These are phyloP conservation scores for Lagorchestes hirsutus DNA, from an alignment of 2,797 vertebrate species.

Conservation along the genomic window DNA sequence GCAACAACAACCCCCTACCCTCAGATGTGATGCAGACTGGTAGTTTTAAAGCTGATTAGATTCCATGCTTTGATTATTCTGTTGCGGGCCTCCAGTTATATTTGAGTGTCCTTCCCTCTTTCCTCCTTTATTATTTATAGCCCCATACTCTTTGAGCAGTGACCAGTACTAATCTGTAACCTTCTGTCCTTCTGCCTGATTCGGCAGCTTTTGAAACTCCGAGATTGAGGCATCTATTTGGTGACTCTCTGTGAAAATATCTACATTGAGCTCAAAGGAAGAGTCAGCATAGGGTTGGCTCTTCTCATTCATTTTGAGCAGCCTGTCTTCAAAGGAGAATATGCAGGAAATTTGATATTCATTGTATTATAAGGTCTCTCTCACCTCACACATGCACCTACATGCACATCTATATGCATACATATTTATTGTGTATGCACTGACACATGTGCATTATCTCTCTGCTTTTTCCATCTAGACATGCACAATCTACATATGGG, in stretches of 20 bases:
- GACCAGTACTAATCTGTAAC: constrained; percentile 99
- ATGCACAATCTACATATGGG: background rate
- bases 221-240: constrained; percentile 93
- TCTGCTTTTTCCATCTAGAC: background rate
- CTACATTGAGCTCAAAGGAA: constrained; percentile 91
- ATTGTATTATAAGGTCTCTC: constrained; percentile 79
- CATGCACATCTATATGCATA: constrained; percentile 20
- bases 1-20: constrained; percentile 50
- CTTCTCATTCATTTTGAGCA: constrained; percentile 84
- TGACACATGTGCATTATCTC: background rate
- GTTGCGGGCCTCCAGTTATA: constrained; percentile 91
- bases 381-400: background rate
- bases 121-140: constrained; percentile 99
- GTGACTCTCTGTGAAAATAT: constrained; percentile 88
- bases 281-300: constrained; percentile 85
- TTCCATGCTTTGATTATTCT: constrained; percentile 95
- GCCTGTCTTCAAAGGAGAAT: constrained; percentile 76
- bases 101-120: constrained; percentile 95
- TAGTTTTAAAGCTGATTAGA: constrained; percentile 95
- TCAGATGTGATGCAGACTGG: constrained; percentile 84
- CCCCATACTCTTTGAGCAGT: constrained; percentile 97
- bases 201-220: constrained; percentile 96
- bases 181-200: constrained; percentile 99
- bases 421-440: background rate
- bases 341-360: constrained; percentile 79